Conservation (phyloP, 2,888 invertebrate genomes). For the Atethmia centrago region DNA sequence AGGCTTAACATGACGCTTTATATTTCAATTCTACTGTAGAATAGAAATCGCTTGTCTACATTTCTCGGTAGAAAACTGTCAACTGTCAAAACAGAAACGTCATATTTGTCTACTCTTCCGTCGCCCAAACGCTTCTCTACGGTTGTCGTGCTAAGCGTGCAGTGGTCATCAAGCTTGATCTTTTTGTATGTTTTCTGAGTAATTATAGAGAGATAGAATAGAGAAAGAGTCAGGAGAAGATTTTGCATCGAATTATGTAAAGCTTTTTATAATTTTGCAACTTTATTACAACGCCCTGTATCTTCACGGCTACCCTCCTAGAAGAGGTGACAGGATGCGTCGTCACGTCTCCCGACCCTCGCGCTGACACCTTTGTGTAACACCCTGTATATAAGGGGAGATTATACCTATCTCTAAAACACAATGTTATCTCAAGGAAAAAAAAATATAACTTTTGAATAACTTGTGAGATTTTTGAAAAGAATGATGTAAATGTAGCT, state of each 20-base stretch:
- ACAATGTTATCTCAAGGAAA: conserved; percentile 50
- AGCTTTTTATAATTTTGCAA: background rate
- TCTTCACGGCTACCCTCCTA: conserved; percentile 43
- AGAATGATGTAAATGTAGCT: background rate
- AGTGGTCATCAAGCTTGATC: too few species aligned
- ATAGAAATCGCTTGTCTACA: too few species aligned
- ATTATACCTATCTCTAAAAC: conserved; percentile 47
- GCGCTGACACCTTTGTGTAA: conserved; percentile 60
- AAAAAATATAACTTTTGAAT: conserved; percentile 30
- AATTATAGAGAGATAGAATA: background rate
- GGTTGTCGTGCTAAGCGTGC: too few species aligned
- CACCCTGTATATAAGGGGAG: conserved; percentile 66
- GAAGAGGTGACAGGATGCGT: conserved; percentile 64
- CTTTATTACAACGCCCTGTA: conserved; percentile 34
- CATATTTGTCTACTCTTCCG: too few species aligned
- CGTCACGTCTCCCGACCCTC: conserved; percentile 65
- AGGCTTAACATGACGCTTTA: too few species aligned
- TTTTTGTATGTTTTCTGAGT: too few species aligned
- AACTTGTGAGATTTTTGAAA: conserved; percentile 19
- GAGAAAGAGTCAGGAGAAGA: background rate
- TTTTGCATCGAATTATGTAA: background rate
- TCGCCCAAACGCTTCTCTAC: too few species aligned
- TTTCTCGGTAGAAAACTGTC: too few species aligned
- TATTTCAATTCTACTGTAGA: too few species aligned
- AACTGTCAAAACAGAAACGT: too few species aligned